Evolutionary conservation across 2,797 vertebrate species (phyloP).

Genomic region (Siniperca obscura): DNA sequence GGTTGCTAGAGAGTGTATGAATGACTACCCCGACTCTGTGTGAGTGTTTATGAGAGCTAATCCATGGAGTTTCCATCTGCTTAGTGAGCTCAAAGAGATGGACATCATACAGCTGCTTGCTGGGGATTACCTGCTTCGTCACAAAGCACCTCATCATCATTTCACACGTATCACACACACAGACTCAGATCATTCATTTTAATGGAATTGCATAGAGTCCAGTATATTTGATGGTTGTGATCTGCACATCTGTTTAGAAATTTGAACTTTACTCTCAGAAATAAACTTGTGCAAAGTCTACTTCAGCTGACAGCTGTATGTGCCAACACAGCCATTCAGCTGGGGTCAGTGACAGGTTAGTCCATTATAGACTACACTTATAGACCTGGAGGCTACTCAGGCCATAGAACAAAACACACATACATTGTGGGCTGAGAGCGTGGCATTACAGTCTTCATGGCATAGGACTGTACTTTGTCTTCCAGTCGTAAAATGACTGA

Average conservation of each 20-base stretch:
- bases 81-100: conserved; percentile 60
- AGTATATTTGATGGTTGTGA: not conserved
- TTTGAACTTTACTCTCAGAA: not conserved
- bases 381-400: conserved; percentile 2
- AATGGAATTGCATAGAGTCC: not conserved
- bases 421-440: not conserved
- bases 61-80: conserved; percentile 76
- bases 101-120: conserved; percentile 60
- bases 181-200: not conserved
- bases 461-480: not conserved
- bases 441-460: not conserved
- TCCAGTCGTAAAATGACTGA: not conserved
- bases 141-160: conserved; percentile 59
- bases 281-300: not conserved
- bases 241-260: not conserved
- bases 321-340: not conserved
- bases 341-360: conserved; percentile 13
- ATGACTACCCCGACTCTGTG: not conserved
- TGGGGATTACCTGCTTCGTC: conserved; percentile 74
- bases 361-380: not conserved
- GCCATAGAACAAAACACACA: not conserved
- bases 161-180: not conserved
- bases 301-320: conserved; percentile 10
- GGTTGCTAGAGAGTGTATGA: not conserved
- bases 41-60: conserved; percentile 61